These are phyloP conservation scores for Formica selysi DNA, from an alignment of 1,140 invertebrate genomes.

Conservation along the genomic window DNA sequence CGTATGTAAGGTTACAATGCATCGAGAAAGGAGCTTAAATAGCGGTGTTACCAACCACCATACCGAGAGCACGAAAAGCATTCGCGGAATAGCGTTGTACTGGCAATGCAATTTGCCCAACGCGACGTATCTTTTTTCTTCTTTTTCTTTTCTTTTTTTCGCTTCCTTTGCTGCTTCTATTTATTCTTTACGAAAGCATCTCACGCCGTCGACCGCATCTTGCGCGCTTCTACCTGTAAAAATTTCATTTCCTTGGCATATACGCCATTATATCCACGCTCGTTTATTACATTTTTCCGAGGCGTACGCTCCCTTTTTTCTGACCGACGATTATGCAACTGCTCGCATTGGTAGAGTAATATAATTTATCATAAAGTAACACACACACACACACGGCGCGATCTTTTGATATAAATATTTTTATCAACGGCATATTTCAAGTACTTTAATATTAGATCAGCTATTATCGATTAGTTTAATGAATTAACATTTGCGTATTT, in stretches of 20 bases:
- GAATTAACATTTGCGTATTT: slow-evolving; percentile 13
- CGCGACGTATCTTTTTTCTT: slow-evolving; percentile 29
- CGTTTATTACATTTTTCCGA: slow-evolving; percentile 28
- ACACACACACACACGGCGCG: too few species aligned
- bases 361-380: neutral
- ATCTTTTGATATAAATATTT: slow-evolving; percentile 24
- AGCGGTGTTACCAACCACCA: slow-evolving; percentile 17
- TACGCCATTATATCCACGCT: slow-evolving; percentile 43
- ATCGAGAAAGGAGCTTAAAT: slow-evolving; percentile 26
- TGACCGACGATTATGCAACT: slow-evolving; percentile 4
- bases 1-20: slow-evolving; percentile 38
- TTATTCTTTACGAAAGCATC: slow-evolving; percentile 49
- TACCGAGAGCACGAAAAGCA: slow-evolving; percentile 39
- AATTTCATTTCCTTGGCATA: slow-evolving; percentile 44
- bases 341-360: slow-evolving; percentile 17
- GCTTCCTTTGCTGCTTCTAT: slow-evolving; percentile 36
- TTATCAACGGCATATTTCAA: neutral
- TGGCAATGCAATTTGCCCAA: slow-evolving; percentile 54
- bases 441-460: slow-evolving; percentile 21
- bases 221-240: slow-evolving; percentile 37
- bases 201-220: slow-evolving; percentile 49
- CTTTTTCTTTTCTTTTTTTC: neutral
- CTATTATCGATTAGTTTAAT: slow-evolving; percentile 40
- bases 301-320: neutral
- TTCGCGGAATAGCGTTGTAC: slow-evolving; percentile 46